phyloP scores from a whole-genome alignment of 2,113 vertebrate species.

The Centrocercus urophasianus region DNA sequence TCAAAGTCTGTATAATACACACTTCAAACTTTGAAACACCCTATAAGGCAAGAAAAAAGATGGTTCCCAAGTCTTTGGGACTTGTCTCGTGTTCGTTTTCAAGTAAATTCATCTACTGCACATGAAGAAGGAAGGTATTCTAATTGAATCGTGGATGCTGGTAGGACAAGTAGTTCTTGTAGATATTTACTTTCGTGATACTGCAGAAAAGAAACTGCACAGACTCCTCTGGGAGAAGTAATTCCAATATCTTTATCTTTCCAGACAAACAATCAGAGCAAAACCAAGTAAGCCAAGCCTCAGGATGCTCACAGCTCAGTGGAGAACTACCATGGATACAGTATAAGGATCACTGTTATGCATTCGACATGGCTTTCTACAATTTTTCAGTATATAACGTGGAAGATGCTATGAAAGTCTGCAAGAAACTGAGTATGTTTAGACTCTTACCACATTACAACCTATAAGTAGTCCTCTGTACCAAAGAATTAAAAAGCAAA shows the following conservation, averaged over 20 bases:
- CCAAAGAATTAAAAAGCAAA: not conserved
- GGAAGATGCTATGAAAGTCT: conserved; percentile 81
- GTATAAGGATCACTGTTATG: conserved; percentile 86
- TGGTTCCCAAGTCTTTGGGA: not conserved
- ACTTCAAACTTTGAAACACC: not conserved
- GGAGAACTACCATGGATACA: conserved; percentile 82
- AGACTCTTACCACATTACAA: not conserved
- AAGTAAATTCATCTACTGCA: not conserved
- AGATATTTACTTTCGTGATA: not conserved
- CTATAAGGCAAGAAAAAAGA: not conserved
- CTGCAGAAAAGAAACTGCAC: not conserved
- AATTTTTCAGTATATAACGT: conserved; percentile 84
- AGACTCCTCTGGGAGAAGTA: not conserved
- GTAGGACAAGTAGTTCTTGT: not conserved
- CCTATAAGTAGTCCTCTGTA: not conserved
- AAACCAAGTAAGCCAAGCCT: not conserved
- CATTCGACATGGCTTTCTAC: conserved; percentile 84
- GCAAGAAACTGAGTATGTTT: conserved; percentile 84
- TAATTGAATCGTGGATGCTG: not conserved
- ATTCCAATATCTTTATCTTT: conserved; percentile 29
- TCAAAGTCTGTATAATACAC: not conserved
- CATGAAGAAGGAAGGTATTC: not conserved
- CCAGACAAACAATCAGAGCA: conserved; percentile 53
- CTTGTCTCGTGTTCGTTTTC: accelerated
- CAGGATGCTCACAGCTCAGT: conserved; percentile 78